These are phyloP conservation scores for Nothoprocta pentlandii DNA, from an alignment of 2,113 vertebrate species.

Conservation along the genomic window DNA sequence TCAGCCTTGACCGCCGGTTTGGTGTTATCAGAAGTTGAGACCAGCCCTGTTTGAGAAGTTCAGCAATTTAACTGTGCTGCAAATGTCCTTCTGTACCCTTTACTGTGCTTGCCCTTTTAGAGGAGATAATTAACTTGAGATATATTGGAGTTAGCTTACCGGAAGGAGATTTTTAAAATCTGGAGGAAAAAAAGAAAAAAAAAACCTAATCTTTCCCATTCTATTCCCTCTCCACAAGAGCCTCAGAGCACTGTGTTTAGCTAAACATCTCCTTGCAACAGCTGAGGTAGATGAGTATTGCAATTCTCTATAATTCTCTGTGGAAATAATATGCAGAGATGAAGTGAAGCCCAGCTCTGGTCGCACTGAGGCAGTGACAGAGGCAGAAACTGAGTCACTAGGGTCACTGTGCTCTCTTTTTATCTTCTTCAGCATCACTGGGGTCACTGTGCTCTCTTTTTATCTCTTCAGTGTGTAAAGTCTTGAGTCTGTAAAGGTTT, in stretches of 20 bases:
- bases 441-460: background rate
- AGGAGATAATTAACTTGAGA: background rate
- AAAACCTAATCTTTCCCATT: background rate
- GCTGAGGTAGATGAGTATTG: background rate
- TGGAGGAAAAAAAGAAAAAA: background rate
- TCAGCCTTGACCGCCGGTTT: background rate
- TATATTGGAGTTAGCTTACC: background rate
- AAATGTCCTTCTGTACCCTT: background rate
- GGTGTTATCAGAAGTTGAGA: background rate
- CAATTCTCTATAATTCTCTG: background rate
- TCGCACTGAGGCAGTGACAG: background rate
- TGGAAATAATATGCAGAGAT: background rate
- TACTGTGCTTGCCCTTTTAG: background rate
- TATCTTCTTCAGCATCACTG: background rate
- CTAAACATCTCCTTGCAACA: background rate
- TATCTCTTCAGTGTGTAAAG: background rate
- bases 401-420: background rate
- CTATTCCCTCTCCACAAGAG: background rate
- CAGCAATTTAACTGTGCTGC: background rate
- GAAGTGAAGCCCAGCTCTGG: accelerated
- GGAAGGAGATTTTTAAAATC: background rate
- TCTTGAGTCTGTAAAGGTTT: background rate
- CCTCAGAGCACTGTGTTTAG: background rate
- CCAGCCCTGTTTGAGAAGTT: background rate
- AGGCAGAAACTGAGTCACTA: background rate